Base-by-base conservation (phyloP, 1,140 invertebrate genomes). In the Papilio machaon region DNA sequence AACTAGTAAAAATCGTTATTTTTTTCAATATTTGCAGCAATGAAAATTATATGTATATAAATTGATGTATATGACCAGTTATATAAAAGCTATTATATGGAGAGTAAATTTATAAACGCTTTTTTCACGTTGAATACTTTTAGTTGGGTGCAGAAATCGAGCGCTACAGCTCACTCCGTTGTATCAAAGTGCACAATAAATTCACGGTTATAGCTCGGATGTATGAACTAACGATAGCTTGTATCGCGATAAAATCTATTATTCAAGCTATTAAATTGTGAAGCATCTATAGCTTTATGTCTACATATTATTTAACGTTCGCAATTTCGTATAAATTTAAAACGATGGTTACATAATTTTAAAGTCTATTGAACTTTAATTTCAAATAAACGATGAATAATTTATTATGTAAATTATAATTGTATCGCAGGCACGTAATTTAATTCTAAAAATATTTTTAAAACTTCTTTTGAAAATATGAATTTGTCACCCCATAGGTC, bases 111-210 rank as follows among this genome's bases (percentile, higher is more conserved):
- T 58, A 23, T 19, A 30, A 64, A 64, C 17, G 17, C 9, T 75
- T 75, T 75, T 49, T 73, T 73, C 38, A 23, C 19, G n/a, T 54
- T 23, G 10, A 64, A 64, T 64, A 64, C 19, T 30, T 64, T 64
- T 64, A 23, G 60, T 64, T 64, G 60, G 38, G 73, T 47, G 10
- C 73, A 46, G 73, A 46, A 64, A 73, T 73, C 15, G 38, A 67
- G 19, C 60, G 2, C 38, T 43, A 73, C 38, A 43, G 70, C 73
- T 74, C 73, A 74, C n/a, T 74, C 47, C 38, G 43, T 46, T 75
- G 47, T 52, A 75, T 52, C 73, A 75, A 75, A 75, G 46, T 75
- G 46, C 73, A 49, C 19, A 47, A 75, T 75, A 76, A 76, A 76
- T 76, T 76, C 19, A 76, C 46, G 19, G 52, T 76, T 76, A 76